Base-by-base conservation (phyloP, 2,113 vertebrate species). In the Gavia stellata region DNA sequence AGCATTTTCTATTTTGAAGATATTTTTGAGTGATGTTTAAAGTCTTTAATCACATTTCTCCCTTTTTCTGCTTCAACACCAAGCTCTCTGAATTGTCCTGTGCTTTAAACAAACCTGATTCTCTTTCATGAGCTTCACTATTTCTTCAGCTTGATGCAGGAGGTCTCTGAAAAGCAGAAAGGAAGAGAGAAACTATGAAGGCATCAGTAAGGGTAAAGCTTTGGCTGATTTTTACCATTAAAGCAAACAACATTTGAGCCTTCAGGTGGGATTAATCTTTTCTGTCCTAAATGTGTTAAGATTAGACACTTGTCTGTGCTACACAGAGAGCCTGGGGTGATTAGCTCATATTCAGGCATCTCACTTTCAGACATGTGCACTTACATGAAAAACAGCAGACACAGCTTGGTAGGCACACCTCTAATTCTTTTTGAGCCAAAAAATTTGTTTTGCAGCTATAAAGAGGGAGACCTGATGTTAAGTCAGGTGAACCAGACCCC, bases 91-190 rank as follows among this genome's bases (percentile, higher is more conserved):
- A 93, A 52, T 62, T 56, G 25, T 56, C n/a, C 63, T 70, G 18
- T 38, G 10, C 28, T 94, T 95, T 82, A 90, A 72, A 94, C 97
- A 95, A 92, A 98, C 98, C 97, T 90, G 74, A 73, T 96, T 92
- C 68, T 92, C 92, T 91, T 96, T 98, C 96, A 98, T 97, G 59
- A 67, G 88, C 49, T 89, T 86, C 94, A 98, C 97, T 84, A 97
- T 84, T 74, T 97, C 94, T 91, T 90, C 86, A 65, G 97, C 97
- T 95, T 98, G 98, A 61, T 59, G 55, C 82, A 84, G 88, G 73
- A 98, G 96, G 77, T 97, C 86, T 80, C 98, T 98, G 92, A 62
- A 88, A 71, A 86, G 80, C 56, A 93, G 49, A 92, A 89, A 93
- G 18, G 33, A 44, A 72, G 62, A 44, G 23, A 78, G 34, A 94